Conservation (phyloP, 2,888 invertebrate species). For the Ischnus inquisitorius region DNA sequence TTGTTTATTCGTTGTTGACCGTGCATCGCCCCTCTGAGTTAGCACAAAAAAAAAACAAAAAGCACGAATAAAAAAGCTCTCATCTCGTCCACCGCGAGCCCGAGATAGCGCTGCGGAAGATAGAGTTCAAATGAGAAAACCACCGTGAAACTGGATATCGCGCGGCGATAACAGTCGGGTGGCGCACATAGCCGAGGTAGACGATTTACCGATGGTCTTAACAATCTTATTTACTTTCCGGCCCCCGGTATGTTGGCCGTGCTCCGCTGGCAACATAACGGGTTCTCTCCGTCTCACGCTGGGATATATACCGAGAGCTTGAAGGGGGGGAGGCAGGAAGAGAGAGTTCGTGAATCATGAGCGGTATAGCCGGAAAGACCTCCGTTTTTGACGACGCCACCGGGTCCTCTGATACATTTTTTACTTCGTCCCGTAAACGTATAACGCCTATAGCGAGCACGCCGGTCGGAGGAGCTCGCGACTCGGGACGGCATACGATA, state of each 20-base stretch:
- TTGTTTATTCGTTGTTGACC: background rate
- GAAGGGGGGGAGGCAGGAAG: constrained; percentile 17
- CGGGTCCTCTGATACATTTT: constrained; percentile 36
- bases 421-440: background rate
- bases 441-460: background rate
- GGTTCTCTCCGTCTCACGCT: constrained; percentile 19
- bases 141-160: constrained; percentile 5
- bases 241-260: background rate
- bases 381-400: constrained; percentile 24
- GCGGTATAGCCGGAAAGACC: constrained; percentile 24
- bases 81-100: background rate
- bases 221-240: constrained; percentile 3
- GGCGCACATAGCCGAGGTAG: background rate
- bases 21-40: background rate
- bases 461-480: background rate
- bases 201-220: constrained; percentile 28
- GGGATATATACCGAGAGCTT: constrained; percentile 29
- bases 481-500: constrained; percentile 14
- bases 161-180: constrained; percentile 12
- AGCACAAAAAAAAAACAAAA: background rate
- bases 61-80: background rate
- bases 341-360: constrained; percentile 49
- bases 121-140: constrained; percentile 9
- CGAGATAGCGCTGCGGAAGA: background rate
- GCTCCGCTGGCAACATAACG: background rate